Conservation (phyloP, 1,140 invertebrate genomes). For the Asobara japonica region DNA sequence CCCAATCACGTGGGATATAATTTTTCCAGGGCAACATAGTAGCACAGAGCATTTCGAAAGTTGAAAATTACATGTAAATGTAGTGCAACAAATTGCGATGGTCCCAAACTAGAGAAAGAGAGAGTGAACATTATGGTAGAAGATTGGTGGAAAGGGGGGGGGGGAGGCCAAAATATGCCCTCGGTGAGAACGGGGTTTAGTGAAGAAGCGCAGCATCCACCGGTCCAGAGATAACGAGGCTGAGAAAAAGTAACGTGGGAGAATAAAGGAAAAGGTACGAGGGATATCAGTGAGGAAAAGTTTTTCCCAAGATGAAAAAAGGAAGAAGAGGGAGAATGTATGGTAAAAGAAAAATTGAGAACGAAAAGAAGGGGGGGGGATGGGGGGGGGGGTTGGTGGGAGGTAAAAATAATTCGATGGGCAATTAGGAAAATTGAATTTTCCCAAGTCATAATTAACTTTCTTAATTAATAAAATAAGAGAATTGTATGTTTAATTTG, state of each 20-base stretch:
- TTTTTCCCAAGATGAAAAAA: not conserved
- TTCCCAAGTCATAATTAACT: constrained; percentile 46
- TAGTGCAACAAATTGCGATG: constrained; percentile 27
- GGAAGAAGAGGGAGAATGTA: not conserved
- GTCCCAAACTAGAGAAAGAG: not conserved
- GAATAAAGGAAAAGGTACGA: constrained; percentile 8
- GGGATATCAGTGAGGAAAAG: constrained; percentile 11
- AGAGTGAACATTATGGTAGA: not conserved
- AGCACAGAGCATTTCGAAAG: too few species aligned
- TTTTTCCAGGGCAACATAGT: too few species aligned
- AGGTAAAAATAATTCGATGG: constrained; percentile 38
- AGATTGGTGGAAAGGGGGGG: not conserved
- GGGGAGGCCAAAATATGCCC: constrained; percentile 13
- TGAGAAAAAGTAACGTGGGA: constrained; percentile 15
- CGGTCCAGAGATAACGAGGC: constrained; percentile 25
- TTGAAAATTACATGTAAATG: too few species aligned
- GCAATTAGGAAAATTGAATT: constrained; percentile 59
- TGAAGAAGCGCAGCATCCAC: not conserved
- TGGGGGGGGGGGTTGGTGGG: too few species aligned
- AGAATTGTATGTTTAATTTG: constrained; percentile 56
- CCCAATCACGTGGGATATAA: too few species aligned
- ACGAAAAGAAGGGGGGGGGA: constrained; percentile 37
- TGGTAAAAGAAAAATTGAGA: constrained; percentile 25
- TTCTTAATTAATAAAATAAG: constrained; percentile 57
- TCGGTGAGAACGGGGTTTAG: not conserved